A percentile compares a stretch with the other conserved stretches of the same genome.
Conservation (phyloP, 1,140 invertebrate species). For the Reticulitermes speratus region DNA sequence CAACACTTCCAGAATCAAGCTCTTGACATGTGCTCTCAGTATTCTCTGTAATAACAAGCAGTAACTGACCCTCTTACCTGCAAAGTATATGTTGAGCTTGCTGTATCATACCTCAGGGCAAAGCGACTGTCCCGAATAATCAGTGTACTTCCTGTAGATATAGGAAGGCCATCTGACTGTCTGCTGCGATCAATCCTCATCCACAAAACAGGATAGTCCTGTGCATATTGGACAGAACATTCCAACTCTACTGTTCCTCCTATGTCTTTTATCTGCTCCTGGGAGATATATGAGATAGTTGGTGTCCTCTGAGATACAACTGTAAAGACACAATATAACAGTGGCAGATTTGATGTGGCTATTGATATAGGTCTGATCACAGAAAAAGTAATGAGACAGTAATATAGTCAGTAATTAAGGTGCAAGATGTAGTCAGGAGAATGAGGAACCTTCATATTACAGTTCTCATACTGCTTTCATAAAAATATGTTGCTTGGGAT, state of each 20-base stretch:
- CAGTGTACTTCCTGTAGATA: conserved; percentile 76
- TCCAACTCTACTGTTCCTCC: conserved; percentile 83
- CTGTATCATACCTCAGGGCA: conserved; percentile 74
- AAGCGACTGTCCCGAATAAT: conserved; percentile 86
- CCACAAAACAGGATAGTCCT: conserved; percentile 84
- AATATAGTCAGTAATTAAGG: too few relatives aligned
- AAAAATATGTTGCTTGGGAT: too few relatives aligned
- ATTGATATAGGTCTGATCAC: too few relatives aligned
- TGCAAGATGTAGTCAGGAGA: too few relatives aligned
- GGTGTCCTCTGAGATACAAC: conserved; percentile 73
- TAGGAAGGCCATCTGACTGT: conserved; percentile 60
- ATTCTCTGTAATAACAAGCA: too few relatives aligned
- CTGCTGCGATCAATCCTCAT: conserved; percentile 62
- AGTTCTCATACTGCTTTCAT: too few relatives aligned
- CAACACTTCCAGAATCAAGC: too few relatives aligned
- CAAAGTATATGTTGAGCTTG: conserved; percentile 75
- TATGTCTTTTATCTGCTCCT: conserved; percentile 89
- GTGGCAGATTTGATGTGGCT: too few relatives aligned
- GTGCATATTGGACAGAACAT: conserved; percentile 86
- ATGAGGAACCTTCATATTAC: too few relatives aligned
- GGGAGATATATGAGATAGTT: conserved; percentile 87
- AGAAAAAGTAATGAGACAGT: too few relatives aligned
- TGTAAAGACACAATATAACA: conserved; percentile 43
- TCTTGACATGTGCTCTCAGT: too few relatives aligned
- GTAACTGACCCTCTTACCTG: conserved; percentile 55